Base-by-base conservation (phyloP, 2,113 vertebrate genomes). In the Atrichornis clamosus region DNA sequence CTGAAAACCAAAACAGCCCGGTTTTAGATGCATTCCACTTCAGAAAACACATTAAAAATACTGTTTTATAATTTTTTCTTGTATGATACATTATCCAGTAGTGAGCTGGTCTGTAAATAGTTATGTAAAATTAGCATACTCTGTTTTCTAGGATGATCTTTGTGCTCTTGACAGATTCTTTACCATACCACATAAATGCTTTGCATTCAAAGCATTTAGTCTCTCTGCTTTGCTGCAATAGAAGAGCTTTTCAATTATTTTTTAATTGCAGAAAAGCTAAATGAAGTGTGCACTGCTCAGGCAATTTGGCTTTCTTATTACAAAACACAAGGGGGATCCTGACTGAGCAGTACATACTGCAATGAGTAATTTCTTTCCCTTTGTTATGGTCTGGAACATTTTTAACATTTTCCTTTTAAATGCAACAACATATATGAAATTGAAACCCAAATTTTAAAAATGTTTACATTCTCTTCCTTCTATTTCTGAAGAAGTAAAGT, bases 241-340 rank as follows among this genome's bases (percentile, higher is more conserved):
- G 91, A 90, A 84, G 10, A 78, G 84, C 77, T 91, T 87, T 93
- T 89, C 89, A 96, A 95, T 96, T 94, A 95, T 76, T 92, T 95
- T 96, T 91, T 95, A 94, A 95, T 92, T 84, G 91, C 94, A 92
- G 62, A 78, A 84, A 79, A 91, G 74, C 87, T 87, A 95, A 95
- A 92, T 87, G 84, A 94, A 95, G 91, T 87, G 69, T 73, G 77
- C 53, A 49, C 12, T 84, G 74, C 87, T 87, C 89, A 91, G 39
- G 81, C 87, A 91, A 96, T 95, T 92, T 82, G 42, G 26, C n/a
- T 91, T 84, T 50, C 90, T 93, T 93, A 95, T 94, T 96, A 84
- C 22, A 91, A 91, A 94, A 87, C 94, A 72, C 78, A 64, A 91
- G 70, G 77, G 77, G 69, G 28, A 92, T 56, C 35, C 47, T 72